phyloP scores from a whole-genome alignment of 2,797 vertebrate species.

The Anabacerthia variegaticeps region DNA sequence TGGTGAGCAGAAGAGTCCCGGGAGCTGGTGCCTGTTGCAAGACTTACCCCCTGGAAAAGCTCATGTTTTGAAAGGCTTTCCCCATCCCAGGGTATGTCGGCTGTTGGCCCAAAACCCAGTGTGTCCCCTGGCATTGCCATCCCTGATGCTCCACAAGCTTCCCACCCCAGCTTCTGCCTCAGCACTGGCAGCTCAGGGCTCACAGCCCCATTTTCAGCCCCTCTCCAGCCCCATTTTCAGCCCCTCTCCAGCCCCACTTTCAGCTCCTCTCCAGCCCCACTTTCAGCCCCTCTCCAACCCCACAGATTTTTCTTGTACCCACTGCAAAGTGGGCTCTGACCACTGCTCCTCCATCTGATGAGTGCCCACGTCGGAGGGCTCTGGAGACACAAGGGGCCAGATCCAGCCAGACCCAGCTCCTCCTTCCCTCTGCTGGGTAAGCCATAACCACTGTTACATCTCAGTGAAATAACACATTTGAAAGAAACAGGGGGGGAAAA shows the following conservation, averaged over 20 bases:
- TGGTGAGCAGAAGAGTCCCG: background rate
- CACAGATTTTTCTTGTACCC: background rate
- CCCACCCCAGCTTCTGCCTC: background rate
- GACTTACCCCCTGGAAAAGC: background rate
- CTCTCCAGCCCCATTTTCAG: accelerated
- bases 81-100: background rate
- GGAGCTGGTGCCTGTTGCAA: accelerated
- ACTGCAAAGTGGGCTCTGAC: accelerated
- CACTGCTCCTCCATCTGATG: background rate
- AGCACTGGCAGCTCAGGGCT: accelerated
- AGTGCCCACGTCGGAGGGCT: background rate
- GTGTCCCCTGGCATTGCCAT: background rate
- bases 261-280: no score
- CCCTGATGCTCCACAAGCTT: background rate
- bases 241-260: background rate
- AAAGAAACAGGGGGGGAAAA: background rate
- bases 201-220: background rate
- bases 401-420: background rate
- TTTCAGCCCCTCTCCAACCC: no score
- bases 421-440: background rate
- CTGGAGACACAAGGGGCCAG: accelerated
- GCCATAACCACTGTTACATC: background rate
- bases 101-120: background rate
- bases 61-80: background rate
- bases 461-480: constrained; percentile 21